A percentile compares a stretch with the other conserved stretches of the same genome.
Evolutionary conservation across 2,888 invertebrate species (phyloP).

Genomic region (Campoplex nolae): DNA sequence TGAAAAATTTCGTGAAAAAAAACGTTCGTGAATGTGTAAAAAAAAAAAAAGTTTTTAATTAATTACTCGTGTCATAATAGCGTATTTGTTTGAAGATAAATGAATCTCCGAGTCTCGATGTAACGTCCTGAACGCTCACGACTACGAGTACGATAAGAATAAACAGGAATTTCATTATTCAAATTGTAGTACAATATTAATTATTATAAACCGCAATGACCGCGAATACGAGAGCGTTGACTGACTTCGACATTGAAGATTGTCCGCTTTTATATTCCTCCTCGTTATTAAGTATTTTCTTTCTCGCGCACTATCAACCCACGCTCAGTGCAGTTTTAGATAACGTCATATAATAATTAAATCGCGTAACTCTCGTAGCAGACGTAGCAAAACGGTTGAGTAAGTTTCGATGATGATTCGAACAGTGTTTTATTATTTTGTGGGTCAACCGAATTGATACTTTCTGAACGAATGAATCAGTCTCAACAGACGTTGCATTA

Average conservation of each 20-base stretch:
- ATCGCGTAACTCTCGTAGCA: no score
- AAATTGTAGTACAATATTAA: background rate
- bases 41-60: background rate
- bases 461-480: no score
- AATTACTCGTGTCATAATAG: constrained; percentile 49
- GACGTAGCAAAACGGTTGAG: background rate
- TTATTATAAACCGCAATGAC: background rate
- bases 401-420: background rate
- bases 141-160: constrained; percentile 35
- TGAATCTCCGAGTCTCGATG: constrained; percentile 31
- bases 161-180: constrained; percentile 53
- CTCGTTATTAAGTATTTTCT: background rate
- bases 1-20: background rate
- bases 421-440: no score
- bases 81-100: constrained; percentile 40
- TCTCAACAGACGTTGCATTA: no score
- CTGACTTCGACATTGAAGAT: background rate
- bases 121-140: constrained; percentile 20
- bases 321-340: background rate
- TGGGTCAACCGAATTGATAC: no score
- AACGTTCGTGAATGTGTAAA: background rate
- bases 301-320: background rate
- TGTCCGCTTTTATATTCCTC: constrained; percentile 45
- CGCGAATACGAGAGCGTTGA: constrained; percentile 14
- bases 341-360: background rate